Conservation (phyloP, 2,113 vertebrate genomes). For the Lagopus leucura region DNA sequence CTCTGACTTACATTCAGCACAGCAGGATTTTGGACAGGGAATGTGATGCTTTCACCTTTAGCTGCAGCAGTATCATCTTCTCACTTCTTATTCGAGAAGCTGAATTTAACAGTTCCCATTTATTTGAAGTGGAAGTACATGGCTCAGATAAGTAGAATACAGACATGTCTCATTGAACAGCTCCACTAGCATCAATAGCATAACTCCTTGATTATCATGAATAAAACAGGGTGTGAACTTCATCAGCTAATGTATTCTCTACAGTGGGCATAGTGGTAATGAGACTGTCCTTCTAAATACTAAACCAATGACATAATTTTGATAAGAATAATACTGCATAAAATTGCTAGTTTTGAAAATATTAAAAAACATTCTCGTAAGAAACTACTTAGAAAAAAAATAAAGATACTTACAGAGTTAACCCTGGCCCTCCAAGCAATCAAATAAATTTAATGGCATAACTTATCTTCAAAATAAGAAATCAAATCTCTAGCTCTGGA, state of each 20-base stretch:
- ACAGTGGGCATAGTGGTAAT: not conserved
- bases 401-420: not conserved
- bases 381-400: not conserved
- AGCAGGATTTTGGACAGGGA: conserved; percentile 31
- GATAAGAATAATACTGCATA: not conserved
- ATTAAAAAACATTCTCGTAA: not conserved
- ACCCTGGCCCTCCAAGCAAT: not conserved
- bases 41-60: conserved; percentile 64
- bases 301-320: not conserved
- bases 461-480: not conserved
- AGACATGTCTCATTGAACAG: not conserved
- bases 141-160: not conserved
- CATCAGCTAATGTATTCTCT: not conserved
- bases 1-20: not conserved
- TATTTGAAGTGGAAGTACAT: not conserved
- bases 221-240: not conserved
- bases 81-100: conserved; percentile 34
- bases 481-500: not conserved
- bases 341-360: not conserved
- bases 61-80: conserved; percentile 57
- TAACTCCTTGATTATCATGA: not conserved
- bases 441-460: not conserved
- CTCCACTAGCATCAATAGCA: not conserved
- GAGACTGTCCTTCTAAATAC: not conserved
- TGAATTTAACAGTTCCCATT: conserved; percentile 33